Evolutionary conservation across 2,113 vertebrate genomes (phyloP).

Genomic region (Leucoraja erinaceus): DNA sequence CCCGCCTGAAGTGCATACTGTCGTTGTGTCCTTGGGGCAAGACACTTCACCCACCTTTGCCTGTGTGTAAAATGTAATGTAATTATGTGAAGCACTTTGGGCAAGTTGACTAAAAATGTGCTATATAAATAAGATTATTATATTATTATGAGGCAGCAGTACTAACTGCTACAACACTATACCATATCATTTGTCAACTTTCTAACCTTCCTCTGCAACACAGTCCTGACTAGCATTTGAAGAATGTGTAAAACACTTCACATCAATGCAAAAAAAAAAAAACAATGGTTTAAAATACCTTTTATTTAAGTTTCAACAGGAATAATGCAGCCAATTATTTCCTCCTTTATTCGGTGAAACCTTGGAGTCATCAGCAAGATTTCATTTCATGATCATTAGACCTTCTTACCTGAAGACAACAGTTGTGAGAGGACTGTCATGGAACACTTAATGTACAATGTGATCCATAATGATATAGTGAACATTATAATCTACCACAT

Average conservation of each 20-base stretch:
- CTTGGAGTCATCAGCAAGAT: neutral
- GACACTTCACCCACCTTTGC: no score
- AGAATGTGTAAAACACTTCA: neutral
- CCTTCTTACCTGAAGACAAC: neutral
- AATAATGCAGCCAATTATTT: neutral
- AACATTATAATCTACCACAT: neutral
- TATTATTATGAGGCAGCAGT: no score
- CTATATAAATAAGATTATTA: no score
- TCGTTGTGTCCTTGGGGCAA: no score
- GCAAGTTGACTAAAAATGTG: no score
- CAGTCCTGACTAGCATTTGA: no score
- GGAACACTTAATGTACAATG: neutral
- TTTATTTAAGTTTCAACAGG: neutral
- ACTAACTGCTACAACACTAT: no score
- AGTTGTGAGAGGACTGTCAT: neutral
- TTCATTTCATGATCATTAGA: constrained; percentile 11
- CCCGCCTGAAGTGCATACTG: no score
- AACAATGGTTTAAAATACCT: neutral
- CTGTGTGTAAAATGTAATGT: no score
- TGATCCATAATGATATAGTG: neutral
- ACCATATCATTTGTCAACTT: no score
- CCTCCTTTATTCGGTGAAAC: neutral
- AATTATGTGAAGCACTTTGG: no score
- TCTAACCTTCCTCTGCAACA: neutral
- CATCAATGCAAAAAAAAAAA: neutral